phyloP scores from a whole-genome alignment of 2,797 vertebrate species.

The Notolabrus celidotus region DNA sequence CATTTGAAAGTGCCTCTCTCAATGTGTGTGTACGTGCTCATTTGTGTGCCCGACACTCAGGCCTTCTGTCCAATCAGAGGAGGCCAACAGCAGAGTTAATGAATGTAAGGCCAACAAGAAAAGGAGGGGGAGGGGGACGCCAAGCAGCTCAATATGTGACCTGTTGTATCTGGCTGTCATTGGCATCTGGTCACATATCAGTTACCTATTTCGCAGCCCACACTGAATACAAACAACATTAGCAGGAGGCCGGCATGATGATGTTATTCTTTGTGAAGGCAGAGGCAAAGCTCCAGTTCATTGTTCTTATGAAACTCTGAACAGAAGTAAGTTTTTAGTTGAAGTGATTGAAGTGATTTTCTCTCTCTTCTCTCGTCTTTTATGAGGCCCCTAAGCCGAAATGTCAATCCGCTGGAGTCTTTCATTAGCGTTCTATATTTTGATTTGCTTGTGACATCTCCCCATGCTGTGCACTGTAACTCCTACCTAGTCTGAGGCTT shows the following conservation, averaged over 20 bases:
- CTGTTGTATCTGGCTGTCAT: constrained; percentile 74
- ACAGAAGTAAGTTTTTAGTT: constrained; percentile 70
- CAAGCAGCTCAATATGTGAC: constrained; percentile 69
- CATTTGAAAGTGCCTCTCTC: constrained; percentile 68
- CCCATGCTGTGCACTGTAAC: constrained; percentile 70
- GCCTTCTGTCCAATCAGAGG: constrained; percentile 72
- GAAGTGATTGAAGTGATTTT: constrained; percentile 67
- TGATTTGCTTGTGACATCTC: constrained; percentile 78
- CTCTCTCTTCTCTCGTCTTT: constrained; percentile 52
- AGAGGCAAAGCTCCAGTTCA: constrained; percentile 35
- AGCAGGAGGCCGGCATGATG: constrained; percentile 25
- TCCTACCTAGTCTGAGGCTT: constrained; percentile 69
- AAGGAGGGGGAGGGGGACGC: constrained; percentile 9
- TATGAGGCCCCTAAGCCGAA: constrained; percentile 69
- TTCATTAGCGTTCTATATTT: constrained; percentile 79
- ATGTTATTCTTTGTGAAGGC: constrained; percentile 32
- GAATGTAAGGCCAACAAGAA: constrained; percentile 56
- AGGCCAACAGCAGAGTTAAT: constrained; percentile 66
- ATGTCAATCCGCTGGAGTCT: constrained; percentile 75
- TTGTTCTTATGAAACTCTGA: constrained; percentile 46
- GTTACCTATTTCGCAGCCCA: constrained; percentile 53
- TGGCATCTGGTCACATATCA: constrained; percentile 74
- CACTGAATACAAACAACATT: constrained; percentile 46
- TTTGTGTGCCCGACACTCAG: constrained; percentile 36
- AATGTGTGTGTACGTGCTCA: constrained; percentile 10